These are phyloP conservation scores for Amiota minor DNA, from an alignment of 2,888 invertebrate genomes.

Conservation along the genomic window DNA sequence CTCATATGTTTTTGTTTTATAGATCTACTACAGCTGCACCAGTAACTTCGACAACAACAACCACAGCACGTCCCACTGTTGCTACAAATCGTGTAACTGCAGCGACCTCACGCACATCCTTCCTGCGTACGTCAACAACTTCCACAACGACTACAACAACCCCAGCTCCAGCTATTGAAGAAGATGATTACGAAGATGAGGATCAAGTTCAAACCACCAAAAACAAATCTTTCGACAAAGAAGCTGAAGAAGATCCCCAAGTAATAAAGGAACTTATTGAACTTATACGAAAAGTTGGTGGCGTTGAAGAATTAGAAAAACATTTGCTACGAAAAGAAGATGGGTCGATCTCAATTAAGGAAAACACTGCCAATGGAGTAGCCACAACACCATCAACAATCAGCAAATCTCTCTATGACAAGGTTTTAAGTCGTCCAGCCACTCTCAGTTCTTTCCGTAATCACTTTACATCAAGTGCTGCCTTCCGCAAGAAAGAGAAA, in stretches of 20 bases:
- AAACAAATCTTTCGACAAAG: conserved; percentile 50
- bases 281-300: conserved; percentile 89
- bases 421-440: conserved; percentile 77
- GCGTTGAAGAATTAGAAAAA: conserved; percentile 88
- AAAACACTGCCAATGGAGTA: conserved; percentile 68
- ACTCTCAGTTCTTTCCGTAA: conserved; percentile 61
- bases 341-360: conserved; percentile 74
- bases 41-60: conserved; percentile 74
- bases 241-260: conserved; percentile 72
- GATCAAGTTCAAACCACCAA: conserved; percentile 50
- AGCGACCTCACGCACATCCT: conserved; percentile 72
- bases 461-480: conserved; percentile 15
- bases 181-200: conserved; percentile 75
- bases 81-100: conserved; percentile 74
- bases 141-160: conserved; percentile 72
- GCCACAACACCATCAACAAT: conserved; percentile 78
- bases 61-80: conserved; percentile 69
- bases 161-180: conserved; percentile 65
- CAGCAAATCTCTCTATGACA: conserved; percentile 84
- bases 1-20: not conserved
- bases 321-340: conserved; percentile 78
- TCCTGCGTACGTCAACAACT: conserved; percentile 66
- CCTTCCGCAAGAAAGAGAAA: conserved; percentile 17
- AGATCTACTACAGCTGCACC: conserved; percentile 76
- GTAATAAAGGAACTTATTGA: conserved; percentile 89